A percentile compares a stretch with the other conserved stretches of the same genome.
phyloP scores from a whole-genome alignment of 2,797 vertebrate genomes.

The Pangasius mekongensis region DNA sequence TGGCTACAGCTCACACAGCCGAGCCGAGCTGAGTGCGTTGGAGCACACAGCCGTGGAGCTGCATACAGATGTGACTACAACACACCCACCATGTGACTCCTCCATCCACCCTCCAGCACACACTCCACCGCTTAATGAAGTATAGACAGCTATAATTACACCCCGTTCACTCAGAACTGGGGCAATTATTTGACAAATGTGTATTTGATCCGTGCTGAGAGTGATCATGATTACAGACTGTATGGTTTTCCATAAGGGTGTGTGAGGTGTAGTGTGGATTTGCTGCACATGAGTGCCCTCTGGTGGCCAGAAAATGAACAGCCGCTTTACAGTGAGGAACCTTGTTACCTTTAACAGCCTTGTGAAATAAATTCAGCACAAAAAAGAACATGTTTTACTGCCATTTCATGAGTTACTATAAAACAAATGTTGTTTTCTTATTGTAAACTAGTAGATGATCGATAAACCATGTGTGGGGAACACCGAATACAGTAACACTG shows the following conservation, averaged over 20 bases:
- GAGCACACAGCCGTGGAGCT: conserved; percentile 9
- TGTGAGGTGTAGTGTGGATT: not conserved
- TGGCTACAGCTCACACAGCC: conserved; percentile 43
- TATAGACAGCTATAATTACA: conserved; percentile 14
- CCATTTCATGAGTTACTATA: not conserved
- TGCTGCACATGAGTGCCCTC: conserved; percentile 28
- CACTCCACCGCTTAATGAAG: conserved; percentile 7
- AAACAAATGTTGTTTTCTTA: not conserved
- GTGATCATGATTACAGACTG: conserved; percentile 23
- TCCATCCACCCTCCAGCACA: not conserved
- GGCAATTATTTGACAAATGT: conserved; percentile 24
- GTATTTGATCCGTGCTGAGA: conserved; percentile 6
- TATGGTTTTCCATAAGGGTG: not conserved
- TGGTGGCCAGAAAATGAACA: conserved; percentile 29
- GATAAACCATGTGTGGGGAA: not conserved
- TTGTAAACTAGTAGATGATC: too few relatives aligned
- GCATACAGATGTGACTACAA: conserved; percentile 42
- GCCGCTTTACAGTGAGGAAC: not conserved
- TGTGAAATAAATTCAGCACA: conserved; percentile 30
- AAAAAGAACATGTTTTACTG: not conserved
- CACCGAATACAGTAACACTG: not conserved
- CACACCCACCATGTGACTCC: conserved; percentile 15
- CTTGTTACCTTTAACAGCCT: conserved; percentile 30
- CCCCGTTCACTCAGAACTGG: conserved; percentile 4
- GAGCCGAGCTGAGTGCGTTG: not conserved